Conservation (phyloP, 2,113 vertebrate genomes). For the Barbus barbus region DNA sequence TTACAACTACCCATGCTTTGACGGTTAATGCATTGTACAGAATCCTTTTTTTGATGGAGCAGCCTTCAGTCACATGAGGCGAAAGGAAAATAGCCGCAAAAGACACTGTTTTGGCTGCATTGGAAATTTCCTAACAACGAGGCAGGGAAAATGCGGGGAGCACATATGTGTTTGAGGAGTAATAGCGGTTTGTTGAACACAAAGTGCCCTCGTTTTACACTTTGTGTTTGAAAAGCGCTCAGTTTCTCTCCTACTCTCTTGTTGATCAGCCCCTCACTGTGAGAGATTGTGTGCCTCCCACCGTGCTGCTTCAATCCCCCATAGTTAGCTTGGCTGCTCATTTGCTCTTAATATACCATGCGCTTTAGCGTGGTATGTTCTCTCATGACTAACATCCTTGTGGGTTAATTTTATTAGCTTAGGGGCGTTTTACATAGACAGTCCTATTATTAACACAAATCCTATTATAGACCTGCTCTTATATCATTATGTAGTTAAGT, state of each 20-base stretch:
- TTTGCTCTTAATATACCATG: too few relatives aligned
- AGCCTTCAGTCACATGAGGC: background rate
- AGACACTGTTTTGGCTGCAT: background rate
- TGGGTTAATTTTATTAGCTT: constrained; percentile 38
- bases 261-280: constrained; percentile 8
- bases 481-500: constrained; percentile 19
- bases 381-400: constrained; percentile 27
- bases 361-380: background rate
- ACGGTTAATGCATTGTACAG: background rate
- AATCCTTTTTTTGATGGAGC: constrained; percentile 13
- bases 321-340: constrained; percentile 26
- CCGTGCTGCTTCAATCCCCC: constrained; percentile 21
- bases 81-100: background rate
- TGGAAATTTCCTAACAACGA: background rate
- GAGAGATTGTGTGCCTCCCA: constrained; percentile 28
- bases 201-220: constrained; percentile 17
- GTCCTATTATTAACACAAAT: constrained; percentile 32
- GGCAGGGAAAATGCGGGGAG: background rate
- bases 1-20: too few relatives aligned
- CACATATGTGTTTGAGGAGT: constrained; percentile 22
- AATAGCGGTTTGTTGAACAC: constrained; percentile 3
- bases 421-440: background rate
- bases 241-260: background rate
- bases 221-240: constrained; percentile 37
- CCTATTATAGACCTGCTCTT: constrained; percentile 10